These are phyloP conservation scores for Lacerta bilineata DNA, from an alignment of 2,797 vertebrate genomes.

Conservation along the genomic window DNA sequence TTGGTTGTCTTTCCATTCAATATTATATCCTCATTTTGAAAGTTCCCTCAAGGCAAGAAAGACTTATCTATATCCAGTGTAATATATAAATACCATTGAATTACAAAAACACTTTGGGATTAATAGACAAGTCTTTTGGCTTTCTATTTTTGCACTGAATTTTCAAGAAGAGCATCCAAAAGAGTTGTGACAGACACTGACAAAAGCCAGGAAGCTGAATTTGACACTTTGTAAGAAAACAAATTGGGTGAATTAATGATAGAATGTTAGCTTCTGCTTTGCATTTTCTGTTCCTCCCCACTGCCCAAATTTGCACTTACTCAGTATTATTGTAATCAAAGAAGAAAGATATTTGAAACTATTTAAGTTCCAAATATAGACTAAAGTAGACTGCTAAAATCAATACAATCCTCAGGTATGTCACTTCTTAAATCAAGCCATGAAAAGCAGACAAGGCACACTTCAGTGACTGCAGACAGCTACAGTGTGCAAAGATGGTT, in stretches of 20 bases:
- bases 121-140: too few species aligned
- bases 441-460: not conserved
- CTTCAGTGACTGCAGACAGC: not conserved
- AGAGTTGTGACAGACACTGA: conserved; percentile 41
- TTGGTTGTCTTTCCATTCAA: not conserved
- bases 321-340: not conserved
- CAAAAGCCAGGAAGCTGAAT: conserved; percentile 25
- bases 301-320: not conserved
- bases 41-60: conserved; percentile 21
- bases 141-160: not conserved
- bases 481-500: not conserved
- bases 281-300: not conserved
- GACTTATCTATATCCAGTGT: conserved; percentile 20
- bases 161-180: conserved; percentile 18
- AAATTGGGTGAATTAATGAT: conserved; percentile 19
- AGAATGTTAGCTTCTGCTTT: conserved; percentile 18
- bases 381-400: not conserved
- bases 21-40: conserved; percentile 14
- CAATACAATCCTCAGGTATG: not conserved
- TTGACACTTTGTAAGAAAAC: not conserved
- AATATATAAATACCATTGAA: not conserved
- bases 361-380: conserved; percentile 1
- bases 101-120: not conserved
- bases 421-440: not conserved
- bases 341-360: not conserved